These are phyloP conservation scores for Mesorhabditis sp. DNA, from an alignment of 2,888 invertebrate genomes.

Conservation along the genomic window DNA sequence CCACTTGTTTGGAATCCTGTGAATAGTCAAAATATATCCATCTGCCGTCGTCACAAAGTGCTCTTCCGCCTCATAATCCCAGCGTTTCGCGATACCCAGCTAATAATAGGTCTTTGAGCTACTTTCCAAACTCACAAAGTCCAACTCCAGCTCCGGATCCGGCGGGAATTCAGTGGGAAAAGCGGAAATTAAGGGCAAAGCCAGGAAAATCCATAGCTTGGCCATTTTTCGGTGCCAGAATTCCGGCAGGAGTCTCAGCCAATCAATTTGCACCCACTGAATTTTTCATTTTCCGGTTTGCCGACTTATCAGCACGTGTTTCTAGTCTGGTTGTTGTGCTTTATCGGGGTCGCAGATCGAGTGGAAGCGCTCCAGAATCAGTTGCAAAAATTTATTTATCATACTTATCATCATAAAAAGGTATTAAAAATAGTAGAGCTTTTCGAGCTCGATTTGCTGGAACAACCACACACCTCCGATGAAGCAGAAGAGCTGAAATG, in stretches of 20 bases:
- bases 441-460: conserved; percentile 43
- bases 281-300: too few species aligned
- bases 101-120: neutral
- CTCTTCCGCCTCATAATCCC: conserved; percentile 2
- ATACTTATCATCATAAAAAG: conserved; percentile 1
- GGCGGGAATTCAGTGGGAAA: conserved; percentile 1
- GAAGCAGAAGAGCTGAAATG: conserved; percentile 37
- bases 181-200: neutral
- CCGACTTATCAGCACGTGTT: too few species aligned
- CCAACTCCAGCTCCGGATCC: conserved; percentile 3
- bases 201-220: neutral
- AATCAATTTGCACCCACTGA: too few species aligned
- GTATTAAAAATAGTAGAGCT: conserved; percentile 45
- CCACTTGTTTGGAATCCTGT: neutral
- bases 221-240: neutral
- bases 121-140: neutral
- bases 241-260: too few species aligned
- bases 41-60: neutral
- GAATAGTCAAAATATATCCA: neutral
- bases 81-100: conserved; percentile 6
- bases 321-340: too few species aligned
- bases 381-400: neutral
- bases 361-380: neutral
- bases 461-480: conserved; percentile 36
- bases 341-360: too few species aligned